phyloP scores from a whole-genome alignment of 2,113 vertebrate genomes.

The Pterocles burchelli region DNA sequence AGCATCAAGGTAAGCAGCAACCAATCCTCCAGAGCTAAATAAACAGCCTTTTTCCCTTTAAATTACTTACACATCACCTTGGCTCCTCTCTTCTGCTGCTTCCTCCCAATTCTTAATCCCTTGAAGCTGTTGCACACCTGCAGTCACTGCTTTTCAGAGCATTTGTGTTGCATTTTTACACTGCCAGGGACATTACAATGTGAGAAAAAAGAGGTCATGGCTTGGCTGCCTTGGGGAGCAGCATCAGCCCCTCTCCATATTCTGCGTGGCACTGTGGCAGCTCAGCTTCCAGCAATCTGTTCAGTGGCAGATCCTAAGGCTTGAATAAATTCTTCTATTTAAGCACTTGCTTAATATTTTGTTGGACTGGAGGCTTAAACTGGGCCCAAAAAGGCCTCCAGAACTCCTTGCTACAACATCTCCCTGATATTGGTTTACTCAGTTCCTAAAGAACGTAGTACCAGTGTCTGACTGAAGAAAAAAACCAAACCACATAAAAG shows the following conservation, averaged over 20 bases:
- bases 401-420: not conserved
- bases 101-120: constrained; percentile 30
- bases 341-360: not conserved
- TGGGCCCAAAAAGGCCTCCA: not conserved
- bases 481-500: not conserved
- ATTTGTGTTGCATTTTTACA: not conserved
- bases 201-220: not conserved
- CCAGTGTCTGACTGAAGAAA: not conserved
- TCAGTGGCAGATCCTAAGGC: not conserved
- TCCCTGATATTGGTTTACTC: not conserved
- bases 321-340: not conserved
- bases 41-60: not conserved
- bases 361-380: not conserved
- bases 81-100: constrained; percentile 13
- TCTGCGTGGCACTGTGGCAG: not conserved
- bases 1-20: constrained; percentile 18
- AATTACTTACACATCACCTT: constrained; percentile 26
- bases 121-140: constrained; percentile 29
- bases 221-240: not conserved
- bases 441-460: not conserved
- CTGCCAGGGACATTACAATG: not conserved
- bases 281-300: not conserved
- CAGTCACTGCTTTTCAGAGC: constrained; percentile 6
- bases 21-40: not conserved
- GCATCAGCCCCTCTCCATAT: not conserved